Evolutionary conservation across 2,113 vertebrate species (phyloP), one percentile per base, ranked within the genome.

Genomic region (Sigmodon hispidus): DNA sequence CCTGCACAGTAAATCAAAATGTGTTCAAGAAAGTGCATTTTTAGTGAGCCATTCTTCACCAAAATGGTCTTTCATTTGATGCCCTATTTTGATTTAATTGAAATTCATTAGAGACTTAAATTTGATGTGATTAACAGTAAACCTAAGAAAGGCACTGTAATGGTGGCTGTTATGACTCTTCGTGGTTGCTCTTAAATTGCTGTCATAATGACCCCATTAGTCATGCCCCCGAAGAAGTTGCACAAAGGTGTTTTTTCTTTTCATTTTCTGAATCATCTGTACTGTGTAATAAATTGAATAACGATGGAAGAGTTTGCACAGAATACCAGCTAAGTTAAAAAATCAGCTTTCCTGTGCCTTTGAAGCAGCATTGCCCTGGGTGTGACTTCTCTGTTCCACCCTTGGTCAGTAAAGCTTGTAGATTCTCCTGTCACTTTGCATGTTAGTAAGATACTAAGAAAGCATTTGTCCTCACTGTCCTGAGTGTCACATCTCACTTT

Each of bases 131-230:
- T 98, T 98, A 98, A 97, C 80, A 85, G 97, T 95, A 96, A 97
- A 96, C 90, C 96, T 94, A 97, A 98, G 96, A 97, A 97, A 95
- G 91, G 43, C 59, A 21, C 10, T 61, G 63, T 91, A 94, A 92
- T 70, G 92, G n/a, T 93, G 9, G 98, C 96, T 96, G 95, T 97
- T 98, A 69, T 6, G 95, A 69, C 96, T 98, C 96, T 96, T 95
- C 98, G 94, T 97, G 83, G 95, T 96, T 96, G 92, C 93, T 98
- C 92, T 98, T 97, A 98, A 98, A 98, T 98, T 98, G 98, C 97
- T 94, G 96, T 95, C 96, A 96, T 98, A 98, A 98, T 98, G 96
- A 96, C 89, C 89, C 98, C 87, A 96, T 98, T 98, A 98, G 96
- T 96, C 92, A 95, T 95, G 95, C 97, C 95, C 97, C 96, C 87